These are phyloP conservation scores for Yponomeuta evonymella DNA, from an alignment of 2,888 invertebrate species.

Conservation along the genomic window DNA sequence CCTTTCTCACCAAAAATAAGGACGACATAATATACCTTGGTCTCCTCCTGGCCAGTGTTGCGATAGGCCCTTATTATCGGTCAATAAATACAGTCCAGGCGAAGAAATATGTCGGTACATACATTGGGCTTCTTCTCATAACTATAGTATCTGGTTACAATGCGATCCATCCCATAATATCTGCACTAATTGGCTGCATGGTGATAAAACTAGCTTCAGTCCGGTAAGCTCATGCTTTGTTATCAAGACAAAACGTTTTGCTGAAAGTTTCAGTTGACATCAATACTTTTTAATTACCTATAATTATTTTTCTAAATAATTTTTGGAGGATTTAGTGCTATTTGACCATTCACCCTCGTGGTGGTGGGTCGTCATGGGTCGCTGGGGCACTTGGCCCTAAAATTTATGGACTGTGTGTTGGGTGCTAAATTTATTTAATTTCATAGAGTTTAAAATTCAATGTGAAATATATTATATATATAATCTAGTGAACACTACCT, in stretches of 20 bases:
- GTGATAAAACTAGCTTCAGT: conserved; percentile 55
- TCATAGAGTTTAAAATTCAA: no score
- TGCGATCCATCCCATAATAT: conserved; percentile 58
- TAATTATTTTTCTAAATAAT: no score
- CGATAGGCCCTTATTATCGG: conserved; percentile 81
- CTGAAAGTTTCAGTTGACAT: no score
- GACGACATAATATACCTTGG: conserved; percentile 85
- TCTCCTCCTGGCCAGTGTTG: conserved; percentile 80
- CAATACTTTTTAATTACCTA: no score
- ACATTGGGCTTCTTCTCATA: conserved; percentile 54
- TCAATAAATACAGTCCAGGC: conserved; percentile 47
- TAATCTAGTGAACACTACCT: no score
- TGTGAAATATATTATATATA: no score
- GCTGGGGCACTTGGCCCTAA: no score
- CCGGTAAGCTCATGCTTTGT: conserved; percentile 37
- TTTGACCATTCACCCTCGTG: no score
- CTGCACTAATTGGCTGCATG: conserved; percentile 49
- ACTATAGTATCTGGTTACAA: conserved; percentile 56
- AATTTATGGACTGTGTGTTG: no score
- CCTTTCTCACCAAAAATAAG: conserved; percentile 76
- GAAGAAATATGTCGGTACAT: conserved; percentile 76
- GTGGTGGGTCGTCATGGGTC: no score
- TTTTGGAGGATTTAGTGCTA: no score
- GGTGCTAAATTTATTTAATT: no score
- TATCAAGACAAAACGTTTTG: background rate